Percentiles rank a stretch among this genome's conserved stretches.
phyloP scores from a whole-genome alignment of 2,888 invertebrate genomes.

The Lepetodrilus schrolli region DNA sequence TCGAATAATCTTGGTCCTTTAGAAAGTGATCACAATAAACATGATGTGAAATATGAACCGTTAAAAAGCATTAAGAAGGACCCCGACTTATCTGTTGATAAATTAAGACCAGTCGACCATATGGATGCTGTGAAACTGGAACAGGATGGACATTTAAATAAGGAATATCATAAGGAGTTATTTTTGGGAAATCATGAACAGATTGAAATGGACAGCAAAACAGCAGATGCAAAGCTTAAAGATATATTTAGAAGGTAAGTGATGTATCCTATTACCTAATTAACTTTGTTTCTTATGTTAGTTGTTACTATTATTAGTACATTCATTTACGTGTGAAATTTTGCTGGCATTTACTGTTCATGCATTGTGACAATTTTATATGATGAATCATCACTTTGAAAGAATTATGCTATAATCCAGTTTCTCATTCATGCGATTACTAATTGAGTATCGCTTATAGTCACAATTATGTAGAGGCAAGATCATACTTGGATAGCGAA shows the following conservation, averaged over 20 bases:
- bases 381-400: too few species aligned
- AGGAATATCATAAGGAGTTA: conserved; percentile 76
- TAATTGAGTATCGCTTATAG: too few species aligned
- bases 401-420: too few species aligned
- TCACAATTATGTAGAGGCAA: too few species aligned
- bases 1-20: neutral
- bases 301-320: too few species aligned
- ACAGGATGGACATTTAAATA: conserved; percentile 77
- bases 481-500: too few species aligned
- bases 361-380: too few species aligned
- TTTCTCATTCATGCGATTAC: too few species aligned
- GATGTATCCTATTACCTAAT: neutral
- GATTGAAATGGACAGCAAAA: conserved; percentile 59
- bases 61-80: neutral
- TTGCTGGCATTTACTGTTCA: too few species aligned
- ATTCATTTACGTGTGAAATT: too few species aligned
- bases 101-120: conserved; percentile 75
- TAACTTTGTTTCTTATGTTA: too few species aligned
- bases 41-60: neutral
- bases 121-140: conserved; percentile 76
- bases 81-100: conserved; percentile 46
- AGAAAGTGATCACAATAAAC: neutral
- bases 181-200: conserved; percentile 75
- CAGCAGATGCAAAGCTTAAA: conserved; percentile 64
- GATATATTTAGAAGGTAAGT: conserved; percentile 73